These are phyloP conservation scores for Hyla sarda DNA, from an alignment of 2,113 vertebrate genomes.

Conservation along the genomic window DNA sequence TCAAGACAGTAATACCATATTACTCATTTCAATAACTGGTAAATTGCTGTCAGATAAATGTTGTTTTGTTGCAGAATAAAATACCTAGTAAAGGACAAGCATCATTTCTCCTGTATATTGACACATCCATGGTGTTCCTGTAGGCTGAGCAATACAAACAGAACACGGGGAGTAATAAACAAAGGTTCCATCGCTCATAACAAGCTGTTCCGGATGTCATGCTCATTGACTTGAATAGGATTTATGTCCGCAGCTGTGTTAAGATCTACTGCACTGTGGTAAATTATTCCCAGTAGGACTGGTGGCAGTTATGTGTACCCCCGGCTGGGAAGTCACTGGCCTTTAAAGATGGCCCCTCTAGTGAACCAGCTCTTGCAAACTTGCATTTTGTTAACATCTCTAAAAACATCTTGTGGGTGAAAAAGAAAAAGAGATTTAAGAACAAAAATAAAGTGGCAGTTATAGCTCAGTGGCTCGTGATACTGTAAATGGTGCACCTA, in stretches of 20 bases:
- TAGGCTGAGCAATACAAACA: neutral
- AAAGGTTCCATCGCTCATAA: conserved; percentile 36
- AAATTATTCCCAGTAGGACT: conserved; percentile 1
- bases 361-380: too few relatives aligned
- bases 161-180: conserved; percentile 1
- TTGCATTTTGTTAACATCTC: too few relatives aligned
- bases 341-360: too few relatives aligned
- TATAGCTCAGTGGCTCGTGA: too few relatives aligned
- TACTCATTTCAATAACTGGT: conserved; percentile 39
- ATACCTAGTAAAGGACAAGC: conserved; percentile 20
- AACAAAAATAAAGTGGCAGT: too few relatives aligned
- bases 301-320: neutral
- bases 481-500: too few relatives aligned
- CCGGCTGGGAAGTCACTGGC: neutral
- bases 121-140: conserved; percentile 23
- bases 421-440: too few relatives aligned
- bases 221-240: conserved; percentile 42
- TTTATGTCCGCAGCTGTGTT: conserved; percentile 36
- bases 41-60: conserved; percentile 29
- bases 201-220: conserved; percentile 43
- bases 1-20: conserved; percentile 43
- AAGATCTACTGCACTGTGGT: neutral
- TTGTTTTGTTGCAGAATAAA: conserved; percentile 31
- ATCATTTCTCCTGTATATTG: conserved; percentile 11
- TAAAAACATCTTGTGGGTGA: too few relatives aligned